Conservation (phyloP, 2,113 vertebrate genomes). For the Apteryx mantelli region DNA sequence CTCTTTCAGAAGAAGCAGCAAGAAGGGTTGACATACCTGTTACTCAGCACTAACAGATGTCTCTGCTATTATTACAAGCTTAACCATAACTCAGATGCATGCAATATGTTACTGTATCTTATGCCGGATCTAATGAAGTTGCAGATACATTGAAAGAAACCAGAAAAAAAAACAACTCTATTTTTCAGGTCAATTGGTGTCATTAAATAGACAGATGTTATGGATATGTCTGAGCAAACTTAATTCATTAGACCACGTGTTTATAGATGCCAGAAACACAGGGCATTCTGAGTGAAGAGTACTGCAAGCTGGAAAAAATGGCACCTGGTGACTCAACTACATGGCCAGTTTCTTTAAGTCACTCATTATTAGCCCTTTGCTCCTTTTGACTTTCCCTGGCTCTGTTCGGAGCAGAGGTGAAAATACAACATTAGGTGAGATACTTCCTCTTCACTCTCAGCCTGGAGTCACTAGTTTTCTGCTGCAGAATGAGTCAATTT, state of each 20-base stretch:
- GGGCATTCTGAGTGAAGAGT: neutral
- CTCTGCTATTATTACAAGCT: conserved; percentile 13
- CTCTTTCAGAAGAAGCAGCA: neutral
- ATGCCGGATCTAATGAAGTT: neutral
- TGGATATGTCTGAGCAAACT: neutral
- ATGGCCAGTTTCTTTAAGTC: neutral
- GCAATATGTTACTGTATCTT: neutral
- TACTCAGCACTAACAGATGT: conserved; percentile 24
- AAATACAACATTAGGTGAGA: neutral
- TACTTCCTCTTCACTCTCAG: neutral
- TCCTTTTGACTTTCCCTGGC: neutral
- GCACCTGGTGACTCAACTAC: accelerated
- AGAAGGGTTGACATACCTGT: neutral
- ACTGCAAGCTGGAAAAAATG: neutral
- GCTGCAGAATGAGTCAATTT: neutral
- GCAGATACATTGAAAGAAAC: neutral
- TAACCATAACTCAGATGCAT: neutral
- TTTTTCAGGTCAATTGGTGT: neutral
- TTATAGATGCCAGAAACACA: conserved; percentile 17
- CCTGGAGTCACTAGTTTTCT: neutral
- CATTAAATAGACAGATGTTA: neutral
- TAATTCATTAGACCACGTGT: neutral
- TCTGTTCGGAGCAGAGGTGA: neutral
- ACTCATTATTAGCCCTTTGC: neutral
- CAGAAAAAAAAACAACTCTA: neutral